Conservation (phyloP, 2,888 invertebrate species). For the Melanargia galathea region DNA sequence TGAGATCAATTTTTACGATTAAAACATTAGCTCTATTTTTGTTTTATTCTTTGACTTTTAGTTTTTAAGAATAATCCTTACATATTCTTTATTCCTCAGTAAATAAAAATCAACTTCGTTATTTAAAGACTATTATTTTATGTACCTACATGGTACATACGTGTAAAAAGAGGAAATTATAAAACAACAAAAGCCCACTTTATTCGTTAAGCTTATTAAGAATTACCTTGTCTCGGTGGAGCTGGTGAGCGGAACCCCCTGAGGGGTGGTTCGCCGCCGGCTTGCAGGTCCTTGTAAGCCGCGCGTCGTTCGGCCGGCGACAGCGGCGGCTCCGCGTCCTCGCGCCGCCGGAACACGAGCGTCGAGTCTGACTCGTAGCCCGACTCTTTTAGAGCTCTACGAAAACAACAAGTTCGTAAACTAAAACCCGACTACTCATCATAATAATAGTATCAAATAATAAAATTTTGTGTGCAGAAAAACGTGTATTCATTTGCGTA, state of each 20-base stretch:
- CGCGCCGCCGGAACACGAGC: constrained; percentile 90
- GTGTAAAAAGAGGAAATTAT: background rate
- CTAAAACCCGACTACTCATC: background rate
- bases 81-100: no score
- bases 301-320: constrained; percentile 92
- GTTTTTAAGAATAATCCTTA: background rate
- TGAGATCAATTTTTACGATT: no score
- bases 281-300: constrained; percentile 93
- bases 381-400: constrained; percentile 92
- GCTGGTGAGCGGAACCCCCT: constrained; percentile 95
- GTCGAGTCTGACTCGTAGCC: constrained; percentile 96
- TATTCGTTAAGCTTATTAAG: background rate
- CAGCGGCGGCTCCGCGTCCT: constrained; percentile 84
- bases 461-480: no score
- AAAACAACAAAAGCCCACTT: constrained; percentile 1
- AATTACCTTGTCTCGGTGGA: constrained; percentile 83
- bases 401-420: background rate
- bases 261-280: constrained; percentile 96
- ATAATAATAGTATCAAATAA: no score
- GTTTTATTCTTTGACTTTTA: no score
- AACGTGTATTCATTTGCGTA: no score
- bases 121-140: background rate
- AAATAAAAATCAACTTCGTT: background rate
- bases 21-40: no score
- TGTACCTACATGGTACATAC: background rate